Base-by-base conservation (phyloP, 2,888 invertebrate genomes). In the Drymonia ruficornis region DNA sequence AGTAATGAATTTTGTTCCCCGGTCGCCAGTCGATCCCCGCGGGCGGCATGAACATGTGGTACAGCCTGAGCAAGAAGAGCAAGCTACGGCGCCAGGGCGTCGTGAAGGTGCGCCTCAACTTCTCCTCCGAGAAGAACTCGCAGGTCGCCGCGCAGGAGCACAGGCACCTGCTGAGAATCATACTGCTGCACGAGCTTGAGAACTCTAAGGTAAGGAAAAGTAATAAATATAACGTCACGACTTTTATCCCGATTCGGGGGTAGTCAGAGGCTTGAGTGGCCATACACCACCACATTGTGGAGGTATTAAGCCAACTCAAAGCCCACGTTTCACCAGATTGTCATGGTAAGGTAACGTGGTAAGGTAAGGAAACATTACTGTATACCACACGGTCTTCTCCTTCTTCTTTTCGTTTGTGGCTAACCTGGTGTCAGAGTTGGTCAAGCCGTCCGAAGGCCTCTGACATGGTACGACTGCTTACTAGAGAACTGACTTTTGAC, bases 31-130 rank as follows among this genome's bases (percentile, higher is more conserved):
- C 97, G 44, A 96, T 99, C 76, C 99, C 99, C 12, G 96, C 98
- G 0, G 95, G 96, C n/a, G 99, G 99, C 0, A 94, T 97, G 88
- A 96, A 96, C 40, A 96, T 96, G 91, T 99, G 99, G 98, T 98
- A 97, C 83, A 95, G 96, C 72, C 91, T 99, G 51, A 98, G 98
- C 78, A 97, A 97, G 80, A 96, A 95, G 76, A 96, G 96, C 78
- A 96, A 96, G 80, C 93, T 96, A 5, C 96, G 96, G 65, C 94
- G 97, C 34, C 97, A 98, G 64, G 99, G 99, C 3, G 96, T 97
- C 40, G 94, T 99, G 12, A 96, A 97, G 80, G 94, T 99, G 23
- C 94, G 96, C 55, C 90, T 99, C 58, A 95, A 96, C 56, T 96
- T 99, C 79, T 97, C 97, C 61, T 96, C 97, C 0, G 96, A 97